Evolutionary conservation across 2,797 vertebrate genomes (phyloP), one percentile per base, ranked within the genome.

Genomic region (Mormyrus hasselquistii): DNA sequence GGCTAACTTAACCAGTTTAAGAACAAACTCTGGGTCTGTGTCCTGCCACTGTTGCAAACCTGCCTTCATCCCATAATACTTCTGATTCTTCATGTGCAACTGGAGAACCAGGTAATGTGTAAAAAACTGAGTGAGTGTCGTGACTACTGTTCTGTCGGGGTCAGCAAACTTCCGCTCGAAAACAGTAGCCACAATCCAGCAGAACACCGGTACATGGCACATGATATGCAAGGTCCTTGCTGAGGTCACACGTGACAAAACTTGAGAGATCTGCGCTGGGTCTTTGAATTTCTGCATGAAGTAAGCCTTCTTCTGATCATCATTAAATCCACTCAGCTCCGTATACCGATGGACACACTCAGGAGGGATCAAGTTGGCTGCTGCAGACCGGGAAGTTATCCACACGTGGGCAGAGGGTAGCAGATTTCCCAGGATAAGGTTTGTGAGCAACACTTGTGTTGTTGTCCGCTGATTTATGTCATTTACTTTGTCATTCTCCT

Each of bases 401-500:
- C 96, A 96, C 73, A 96, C 0, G 0, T 41, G 86, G 3, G 94
- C 95, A 0, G 90, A 87, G 1, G 87, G 94, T 29, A 97, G 92
- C 90, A 96, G 76, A 1, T 91, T 92, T 0, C 96, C 95, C 49
- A 93, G 91, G 88, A 97, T 92, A 34, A 97, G 89, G 44, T 96
- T 96, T 0, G 96, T 95, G 10, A 96, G 88, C 88, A 97, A 88
- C 50, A 85, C 89, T 0, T 94, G 92, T 0, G 90, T 57, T 2
- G 90, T 90, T 0, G 94, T 93, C n/a, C 34, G 38, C 1, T 87
- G 83, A 14, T 44, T 0, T 7, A 89, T 88, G 90, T 93, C 93
- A 0, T 53, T 90, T 52, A 96, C 49, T 0, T 82, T 91, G 0
- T 91, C 92, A 69, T 94, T 90, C 29, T 92, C 93, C 94, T 96